Percentiles rank a stretch among this genome's conserved stretches.
phyloP scores from a whole-genome alignment of 2,888 invertebrate genomes.

The Ophion ellenae region DNA sequence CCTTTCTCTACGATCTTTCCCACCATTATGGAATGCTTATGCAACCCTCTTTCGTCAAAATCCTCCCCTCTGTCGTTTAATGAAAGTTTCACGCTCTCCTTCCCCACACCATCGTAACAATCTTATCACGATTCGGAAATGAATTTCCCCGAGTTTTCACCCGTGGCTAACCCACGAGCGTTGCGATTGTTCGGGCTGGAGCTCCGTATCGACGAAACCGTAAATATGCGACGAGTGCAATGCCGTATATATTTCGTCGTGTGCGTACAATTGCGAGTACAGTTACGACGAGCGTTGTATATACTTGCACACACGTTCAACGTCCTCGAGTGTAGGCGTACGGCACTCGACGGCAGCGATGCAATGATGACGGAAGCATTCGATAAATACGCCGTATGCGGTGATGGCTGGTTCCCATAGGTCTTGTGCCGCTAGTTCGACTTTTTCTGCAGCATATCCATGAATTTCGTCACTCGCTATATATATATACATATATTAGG shows the following conservation, averaged over 20 bases:
- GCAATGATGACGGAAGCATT: conserved; percentile 13
- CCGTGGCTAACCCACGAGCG: not conserved
- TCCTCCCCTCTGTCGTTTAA: too few species aligned
- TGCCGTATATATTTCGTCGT: not conserved
- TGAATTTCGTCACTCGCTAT: conserved; percentile 49
- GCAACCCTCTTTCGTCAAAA: too few species aligned
- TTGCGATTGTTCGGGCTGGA: not conserved
- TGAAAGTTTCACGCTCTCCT: too few species aligned
- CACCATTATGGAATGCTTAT: too few species aligned
- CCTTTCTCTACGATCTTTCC: too few species aligned
- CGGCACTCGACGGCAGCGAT: not conserved
- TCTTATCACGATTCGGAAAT: not conserved
- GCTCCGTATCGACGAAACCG: not conserved
- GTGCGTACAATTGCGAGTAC: conserved; percentile 6
- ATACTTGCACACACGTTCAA: conserved; percentile 16
- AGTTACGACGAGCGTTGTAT: not conserved
- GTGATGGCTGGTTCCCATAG: conserved; percentile 10
- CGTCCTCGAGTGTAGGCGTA: conserved; percentile 8
- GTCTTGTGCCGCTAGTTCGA: not conserved
- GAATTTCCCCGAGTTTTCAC: not conserved
- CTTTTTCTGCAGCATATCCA: conserved; percentile 34
- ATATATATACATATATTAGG: not conserved
- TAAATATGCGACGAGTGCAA: not conserved
- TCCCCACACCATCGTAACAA: not conserved
- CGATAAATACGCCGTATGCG: not conserved